A percentile compares a stretch with the other conserved stretches of the same genome.
These are phyloP conservation scores for Protosalanx chinensis DNA, from an alignment of 2,797 vertebrate species.

Conservation along the genomic window DNA sequence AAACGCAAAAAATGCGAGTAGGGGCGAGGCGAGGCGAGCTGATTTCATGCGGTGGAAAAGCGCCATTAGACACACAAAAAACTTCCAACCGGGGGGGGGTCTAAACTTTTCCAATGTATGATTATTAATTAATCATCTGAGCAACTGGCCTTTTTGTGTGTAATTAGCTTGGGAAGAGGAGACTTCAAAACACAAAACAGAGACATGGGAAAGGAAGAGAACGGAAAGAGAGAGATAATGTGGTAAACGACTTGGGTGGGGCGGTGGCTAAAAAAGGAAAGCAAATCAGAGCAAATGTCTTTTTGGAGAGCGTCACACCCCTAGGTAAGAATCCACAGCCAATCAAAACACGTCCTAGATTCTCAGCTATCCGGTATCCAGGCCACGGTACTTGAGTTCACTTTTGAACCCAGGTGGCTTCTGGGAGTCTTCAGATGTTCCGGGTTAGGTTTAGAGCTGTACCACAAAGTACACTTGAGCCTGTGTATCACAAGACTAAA, in stretches of 20 bases:
- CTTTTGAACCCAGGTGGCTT: slow-evolving; percentile 27
- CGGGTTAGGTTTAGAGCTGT: not conserved
- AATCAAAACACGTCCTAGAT: slow-evolving; percentile 48
- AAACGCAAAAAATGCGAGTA: no score
- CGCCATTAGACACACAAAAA: no score
- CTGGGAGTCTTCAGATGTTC: not conserved
- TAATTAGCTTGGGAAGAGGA: no score
- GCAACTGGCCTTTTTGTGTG: no score
- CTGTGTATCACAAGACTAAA: not conserved
- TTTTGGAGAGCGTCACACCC: slow-evolving; percentile 24
- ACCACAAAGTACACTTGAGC: not conserved
- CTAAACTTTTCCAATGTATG: no score
- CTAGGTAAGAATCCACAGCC: slow-evolving; percentile 32
- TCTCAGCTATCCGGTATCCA: slow-evolving; percentile 44
- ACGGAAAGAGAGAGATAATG: not conserved
- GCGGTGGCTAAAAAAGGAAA: slow-evolving; percentile 35
- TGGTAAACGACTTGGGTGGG: not conserved
- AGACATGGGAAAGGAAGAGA: not conserved
- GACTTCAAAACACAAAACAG: no score
- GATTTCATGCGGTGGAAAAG: no score
- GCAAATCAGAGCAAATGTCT: slow-evolving; percentile 29
- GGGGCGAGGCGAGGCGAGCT: no score
- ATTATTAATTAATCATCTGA: no score
- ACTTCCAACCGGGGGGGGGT: no score
- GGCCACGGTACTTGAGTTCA: slow-evolving; percentile 37